phyloP scores from a whole-genome alignment of 2,797 vertebrate genomes.

The Clangula hyemalis region DNA sequence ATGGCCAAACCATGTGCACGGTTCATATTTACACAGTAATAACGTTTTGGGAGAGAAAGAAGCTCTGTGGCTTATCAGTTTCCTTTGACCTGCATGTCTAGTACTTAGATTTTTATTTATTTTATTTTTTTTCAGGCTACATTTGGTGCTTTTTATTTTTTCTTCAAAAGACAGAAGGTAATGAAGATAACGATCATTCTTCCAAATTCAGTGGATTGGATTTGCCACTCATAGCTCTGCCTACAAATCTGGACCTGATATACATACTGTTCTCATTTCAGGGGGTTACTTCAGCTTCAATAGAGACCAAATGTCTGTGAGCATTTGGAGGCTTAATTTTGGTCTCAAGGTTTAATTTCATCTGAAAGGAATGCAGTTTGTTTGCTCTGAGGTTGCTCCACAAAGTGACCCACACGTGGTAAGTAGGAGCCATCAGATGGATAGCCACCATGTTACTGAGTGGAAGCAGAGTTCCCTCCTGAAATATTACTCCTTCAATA shows the following conservation, averaged over 20 bases:
- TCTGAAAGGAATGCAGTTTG: not conserved
- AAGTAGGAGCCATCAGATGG: not conserved
- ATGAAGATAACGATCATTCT: not conserved
- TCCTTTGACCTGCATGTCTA: not conserved
- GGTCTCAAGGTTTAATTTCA: not conserved
- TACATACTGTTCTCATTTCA: not conserved
- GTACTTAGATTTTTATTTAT: not conserved
- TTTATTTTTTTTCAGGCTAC: not conserved
- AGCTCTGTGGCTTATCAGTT: constrained; percentile 56
- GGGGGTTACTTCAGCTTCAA: not conserved
- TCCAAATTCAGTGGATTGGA: not conserved
- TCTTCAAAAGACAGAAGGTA: not conserved
- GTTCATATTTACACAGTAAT: constrained; percentile 7
- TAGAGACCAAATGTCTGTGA: not conserved
- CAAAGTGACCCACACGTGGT: not conserved
- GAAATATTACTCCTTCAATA: not conserved
- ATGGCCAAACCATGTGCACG: constrained; percentile 33
- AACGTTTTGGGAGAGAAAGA: constrained; percentile 41
- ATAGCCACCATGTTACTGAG: not conserved
- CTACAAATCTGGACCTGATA: not conserved
- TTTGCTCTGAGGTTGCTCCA: not conserved
- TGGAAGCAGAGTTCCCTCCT: not conserved
- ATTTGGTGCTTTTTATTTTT: not conserved
- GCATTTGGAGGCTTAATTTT: not conserved
- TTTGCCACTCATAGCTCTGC: not conserved